These are phyloP conservation scores for Oncorhynchus gorbuscha DNA, from an alignment of 2,113 vertebrate species.

Conservation along the genomic window DNA sequence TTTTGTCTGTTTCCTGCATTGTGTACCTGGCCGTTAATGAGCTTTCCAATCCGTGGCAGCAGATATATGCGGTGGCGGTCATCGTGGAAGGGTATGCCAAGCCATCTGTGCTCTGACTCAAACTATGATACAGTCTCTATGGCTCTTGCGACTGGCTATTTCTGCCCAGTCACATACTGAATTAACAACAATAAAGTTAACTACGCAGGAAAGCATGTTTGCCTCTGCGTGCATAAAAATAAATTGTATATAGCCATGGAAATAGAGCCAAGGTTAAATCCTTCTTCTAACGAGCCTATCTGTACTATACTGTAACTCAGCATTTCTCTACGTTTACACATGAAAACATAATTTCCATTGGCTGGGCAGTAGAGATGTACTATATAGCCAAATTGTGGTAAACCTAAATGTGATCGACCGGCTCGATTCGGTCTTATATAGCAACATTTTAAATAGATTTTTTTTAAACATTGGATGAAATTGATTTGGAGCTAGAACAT, in stretches of 20 bases:
- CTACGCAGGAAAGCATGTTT: neutral
- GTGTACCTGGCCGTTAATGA: constrained; percentile 5
- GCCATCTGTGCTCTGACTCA: constrained; percentile 12
- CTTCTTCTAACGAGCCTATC: neutral
- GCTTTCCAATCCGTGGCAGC: neutral
- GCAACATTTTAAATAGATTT: no score
- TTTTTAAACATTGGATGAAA: no score
- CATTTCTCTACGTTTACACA: neutral
- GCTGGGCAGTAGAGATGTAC: neutral
- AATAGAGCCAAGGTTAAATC: neutral
- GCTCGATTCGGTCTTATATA: no score
- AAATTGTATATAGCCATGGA: neutral
- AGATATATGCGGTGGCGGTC: neutral
- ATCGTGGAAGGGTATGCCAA: neutral
- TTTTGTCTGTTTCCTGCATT: neutral
- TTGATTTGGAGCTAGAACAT: no score
- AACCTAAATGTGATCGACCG: neutral
- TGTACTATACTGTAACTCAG: neutral
- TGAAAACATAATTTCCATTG: neutral
- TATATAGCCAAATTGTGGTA: constrained; percentile 3
- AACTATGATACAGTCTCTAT: neutral
- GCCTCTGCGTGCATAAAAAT: neutral
- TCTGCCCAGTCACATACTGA: constrained; percentile 16
- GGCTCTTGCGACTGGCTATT: constrained; percentile 4
- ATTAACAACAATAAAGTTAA: constrained; percentile 8